A percentile compares a stretch with the other conserved stretches of the same genome.
phyloP scores from a whole-genome alignment of 2,888 invertebrate genomes.

The Tetranychus truncatus region DNA sequence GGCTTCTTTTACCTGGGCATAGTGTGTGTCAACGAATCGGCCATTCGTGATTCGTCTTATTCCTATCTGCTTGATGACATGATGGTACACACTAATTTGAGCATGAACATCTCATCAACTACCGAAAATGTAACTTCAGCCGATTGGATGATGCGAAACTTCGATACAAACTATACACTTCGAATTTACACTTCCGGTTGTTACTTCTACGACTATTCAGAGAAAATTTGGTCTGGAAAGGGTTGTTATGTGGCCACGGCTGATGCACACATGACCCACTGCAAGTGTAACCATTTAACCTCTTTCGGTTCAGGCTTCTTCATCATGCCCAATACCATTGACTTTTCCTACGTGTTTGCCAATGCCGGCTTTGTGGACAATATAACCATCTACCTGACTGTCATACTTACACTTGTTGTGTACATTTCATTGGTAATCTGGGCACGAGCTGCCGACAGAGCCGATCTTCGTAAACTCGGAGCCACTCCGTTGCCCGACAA shows the following conservation, averaged over 20 bases:
- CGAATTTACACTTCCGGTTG: constrained; percentile 32
- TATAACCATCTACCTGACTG: constrained; percentile 34
- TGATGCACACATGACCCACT: constrained; percentile 26
- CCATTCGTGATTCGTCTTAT: constrained; percentile 11
- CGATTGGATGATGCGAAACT: constrained; percentile 27
- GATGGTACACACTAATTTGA: constrained; percentile 27
- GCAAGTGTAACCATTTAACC: constrained; percentile 33
- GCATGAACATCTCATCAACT: constrained; percentile 25
- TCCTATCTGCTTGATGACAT: constrained; percentile 19
- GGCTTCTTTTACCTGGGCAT: constrained; percentile 33
- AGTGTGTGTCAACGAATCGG: constrained; percentile 25
- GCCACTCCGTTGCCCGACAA: constrained; percentile 35
- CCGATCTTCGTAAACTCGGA: constrained; percentile 33
- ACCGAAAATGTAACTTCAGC: constrained; percentile 28
- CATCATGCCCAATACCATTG: constrained; percentile 36
- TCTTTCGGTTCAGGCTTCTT: constrained; percentile 36
- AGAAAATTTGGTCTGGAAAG: constrained; percentile 29
- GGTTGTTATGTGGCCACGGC: constrained; percentile 30
- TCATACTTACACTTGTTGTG: constrained; percentile 32
- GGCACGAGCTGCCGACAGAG: constrained; percentile 33
- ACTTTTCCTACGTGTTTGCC: constrained; percentile 36
- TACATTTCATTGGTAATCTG: constrained; percentile 33
- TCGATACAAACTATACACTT: constrained; percentile 32
- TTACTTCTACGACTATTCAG: constrained; percentile 30
- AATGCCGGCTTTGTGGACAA: constrained; percentile 34